Percentiles rank a stretch among this genome's conserved stretches.
Evolutionary conservation across 1,140 invertebrate species (phyloP).

Genomic region (Prorops nasuta): DNA sequence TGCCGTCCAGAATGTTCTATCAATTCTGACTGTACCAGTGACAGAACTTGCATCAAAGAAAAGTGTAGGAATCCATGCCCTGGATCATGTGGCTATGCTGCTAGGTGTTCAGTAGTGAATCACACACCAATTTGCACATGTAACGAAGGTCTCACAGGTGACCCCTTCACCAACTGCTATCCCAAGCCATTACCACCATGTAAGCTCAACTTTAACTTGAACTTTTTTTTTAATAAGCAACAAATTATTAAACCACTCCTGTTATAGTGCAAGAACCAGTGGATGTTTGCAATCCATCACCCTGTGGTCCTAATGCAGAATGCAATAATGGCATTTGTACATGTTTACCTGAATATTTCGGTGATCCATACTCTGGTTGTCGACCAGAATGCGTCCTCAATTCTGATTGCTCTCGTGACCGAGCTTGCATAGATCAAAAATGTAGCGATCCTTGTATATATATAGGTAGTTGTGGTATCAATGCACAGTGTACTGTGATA

Average conservation of each 20-base stretch:
- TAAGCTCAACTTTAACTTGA: conserved; percentile 7
- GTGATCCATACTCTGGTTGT: conserved; percentile 64
- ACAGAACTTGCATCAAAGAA: conserved; percentile 56
- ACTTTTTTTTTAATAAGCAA: not conserved
- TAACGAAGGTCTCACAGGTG: conserved; percentile 58
- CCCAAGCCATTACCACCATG: conserved; percentile 3
- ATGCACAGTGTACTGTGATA: conserved; percentile 70
- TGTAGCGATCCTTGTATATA: conserved; percentile 74
- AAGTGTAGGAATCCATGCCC: conserved; percentile 59
- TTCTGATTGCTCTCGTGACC: conserved; percentile 69
- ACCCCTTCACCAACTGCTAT: conserved; percentile 48
- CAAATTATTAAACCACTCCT: not conserved
- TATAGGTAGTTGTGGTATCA: conserved; percentile 68
- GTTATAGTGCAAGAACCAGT: conserved; percentile 38
- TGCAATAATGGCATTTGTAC: conserved; percentile 63
- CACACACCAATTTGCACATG: conserved; percentile 63
- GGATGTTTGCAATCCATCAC: conserved; percentile 65
- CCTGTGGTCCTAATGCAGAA: conserved; percentile 66
- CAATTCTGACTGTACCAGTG: conserved; percentile 57
- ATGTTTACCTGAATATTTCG: conserved; percentile 66
- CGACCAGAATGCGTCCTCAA: conserved; percentile 71
- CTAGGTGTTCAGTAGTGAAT: conserved; percentile 59
- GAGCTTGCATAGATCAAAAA: conserved; percentile 69
- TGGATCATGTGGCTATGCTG: conserved; percentile 58
- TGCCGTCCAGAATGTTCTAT: conserved; percentile 59